Evolutionary conservation across 2,113 vertebrate genomes (phyloP).

Genomic region (Dasypus novemcinctus): DNA sequence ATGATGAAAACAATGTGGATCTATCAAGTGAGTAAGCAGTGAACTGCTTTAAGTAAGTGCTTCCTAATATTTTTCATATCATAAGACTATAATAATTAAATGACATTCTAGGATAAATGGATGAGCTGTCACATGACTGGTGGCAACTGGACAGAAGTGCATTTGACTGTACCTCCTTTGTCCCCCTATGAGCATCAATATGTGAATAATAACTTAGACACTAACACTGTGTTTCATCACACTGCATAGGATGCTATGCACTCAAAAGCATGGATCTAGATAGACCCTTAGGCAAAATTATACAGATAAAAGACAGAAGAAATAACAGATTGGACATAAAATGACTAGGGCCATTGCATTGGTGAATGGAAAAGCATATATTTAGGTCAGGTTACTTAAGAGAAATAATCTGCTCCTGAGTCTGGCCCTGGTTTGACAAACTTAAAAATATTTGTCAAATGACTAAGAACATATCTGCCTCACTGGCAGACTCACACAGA

Average conservation of each 20-base stretch:
- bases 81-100: background rate
- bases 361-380: background rate
- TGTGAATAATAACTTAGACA: background rate
- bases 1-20: background rate
- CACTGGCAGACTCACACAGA: background rate
- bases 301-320: slow-evolving; percentile 23
- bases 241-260: background rate
- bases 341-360: background rate
- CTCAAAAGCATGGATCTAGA: background rate
- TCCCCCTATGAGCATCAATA: background rate
- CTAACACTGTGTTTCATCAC: background rate
- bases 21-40: background rate
- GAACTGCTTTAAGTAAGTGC: background rate
- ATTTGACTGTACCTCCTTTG: background rate
- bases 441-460: slow-evolving; percentile 40
- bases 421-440: background rate
- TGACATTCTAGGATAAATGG: background rate
- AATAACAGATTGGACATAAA: slow-evolving; percentile 29
- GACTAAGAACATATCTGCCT: slow-evolving; percentile 18
- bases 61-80: background rate
- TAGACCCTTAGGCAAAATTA: slow-evolving; percentile 20
- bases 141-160: background rate
- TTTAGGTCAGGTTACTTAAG: slow-evolving; percentile 1
- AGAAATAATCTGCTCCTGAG: slow-evolving; percentile 15
- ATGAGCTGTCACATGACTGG: background rate